Conservation (phyloP, 2,113 vertebrate genomes). For the Trematocara nigrifrons region DNA sequence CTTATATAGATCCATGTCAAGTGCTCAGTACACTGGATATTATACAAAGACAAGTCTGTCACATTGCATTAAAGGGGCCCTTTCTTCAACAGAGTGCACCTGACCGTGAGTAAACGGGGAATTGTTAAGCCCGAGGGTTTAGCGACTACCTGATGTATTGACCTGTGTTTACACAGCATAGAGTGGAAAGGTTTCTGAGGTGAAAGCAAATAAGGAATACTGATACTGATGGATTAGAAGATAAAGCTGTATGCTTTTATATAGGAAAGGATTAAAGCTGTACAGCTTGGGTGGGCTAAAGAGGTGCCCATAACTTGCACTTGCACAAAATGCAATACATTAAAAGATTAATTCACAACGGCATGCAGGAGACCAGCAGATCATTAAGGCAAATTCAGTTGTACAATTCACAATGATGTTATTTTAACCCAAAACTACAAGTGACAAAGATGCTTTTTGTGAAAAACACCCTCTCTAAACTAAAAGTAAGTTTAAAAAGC, state of each 20-base stretch:
- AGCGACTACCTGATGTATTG: background rate
- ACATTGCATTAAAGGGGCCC: background rate
- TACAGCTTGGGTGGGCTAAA: background rate
- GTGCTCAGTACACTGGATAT: background rate
- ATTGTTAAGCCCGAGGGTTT: slow-evolving; percentile 11
- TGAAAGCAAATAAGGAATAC: slow-evolving; percentile 34
- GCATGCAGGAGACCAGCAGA: background rate
- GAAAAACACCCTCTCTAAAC: background rate
- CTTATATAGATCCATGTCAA: slow-evolving; percentile 42
- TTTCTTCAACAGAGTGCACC: background rate
- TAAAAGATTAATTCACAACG: background rate
- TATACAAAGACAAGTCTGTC: slow-evolving; percentile 18
- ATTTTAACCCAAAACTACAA: background rate
- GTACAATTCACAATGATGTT: background rate
- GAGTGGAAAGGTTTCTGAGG: background rate
- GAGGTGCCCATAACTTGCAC: background rate
- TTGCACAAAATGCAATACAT: background rate
- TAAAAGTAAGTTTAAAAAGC: background rate
- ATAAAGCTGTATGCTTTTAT: background rate
- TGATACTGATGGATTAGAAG: background rate
- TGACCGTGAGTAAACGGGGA: slow-evolving; percentile 37
- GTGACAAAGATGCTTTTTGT: background rate
- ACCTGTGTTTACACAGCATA: background rate
- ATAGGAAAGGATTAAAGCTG: slow-evolving; percentile 24
- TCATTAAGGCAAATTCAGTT: background rate